A percentile compares a stretch with the other conserved stretches of the same genome.
phyloP scores from a whole-genome alignment of 2,797 vertebrate species.

The Danio choprae region DNA sequence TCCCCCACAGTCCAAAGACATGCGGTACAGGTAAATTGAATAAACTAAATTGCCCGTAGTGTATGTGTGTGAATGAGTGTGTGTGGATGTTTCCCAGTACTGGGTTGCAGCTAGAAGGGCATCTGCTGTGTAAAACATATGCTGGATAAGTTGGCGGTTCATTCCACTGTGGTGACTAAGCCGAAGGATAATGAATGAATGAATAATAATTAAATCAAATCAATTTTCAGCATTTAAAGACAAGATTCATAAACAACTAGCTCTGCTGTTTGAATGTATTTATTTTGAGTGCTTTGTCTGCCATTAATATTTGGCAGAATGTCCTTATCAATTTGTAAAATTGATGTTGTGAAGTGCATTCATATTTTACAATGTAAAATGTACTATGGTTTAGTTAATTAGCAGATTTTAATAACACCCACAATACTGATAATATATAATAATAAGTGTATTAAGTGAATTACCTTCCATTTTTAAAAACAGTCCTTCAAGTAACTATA shows the following conservation, averaged over 20 bases:
- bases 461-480: not conserved
- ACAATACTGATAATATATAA: too few species aligned
- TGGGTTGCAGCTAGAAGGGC: too few species aligned
- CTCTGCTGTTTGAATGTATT: too few species aligned
- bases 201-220: not conserved
- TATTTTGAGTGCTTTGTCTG: not conserved
- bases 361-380: conserved; percentile 9
- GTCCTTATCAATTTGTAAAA: not conserved
- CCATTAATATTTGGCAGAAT: not conserved
- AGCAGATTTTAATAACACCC: not conserved
- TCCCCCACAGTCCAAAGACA: too few species aligned
- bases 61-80: too few species aligned
- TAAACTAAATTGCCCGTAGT: too few species aligned
- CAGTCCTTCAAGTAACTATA: not conserved
- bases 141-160: too few species aligned
- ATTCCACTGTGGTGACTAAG: too few species aligned
- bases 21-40: too few species aligned
- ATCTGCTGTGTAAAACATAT: too few species aligned
- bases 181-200: too few species aligned
- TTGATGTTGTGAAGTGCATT: not conserved
- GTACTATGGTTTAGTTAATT: not conserved
- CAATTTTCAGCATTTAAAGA: conserved; percentile 25
- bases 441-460: not conserved
- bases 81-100: too few species aligned
- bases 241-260: conserved; percentile 12